Conservation (phyloP, 2,888 invertebrate genomes). For the Cryptocephalus moraei region DNA sequence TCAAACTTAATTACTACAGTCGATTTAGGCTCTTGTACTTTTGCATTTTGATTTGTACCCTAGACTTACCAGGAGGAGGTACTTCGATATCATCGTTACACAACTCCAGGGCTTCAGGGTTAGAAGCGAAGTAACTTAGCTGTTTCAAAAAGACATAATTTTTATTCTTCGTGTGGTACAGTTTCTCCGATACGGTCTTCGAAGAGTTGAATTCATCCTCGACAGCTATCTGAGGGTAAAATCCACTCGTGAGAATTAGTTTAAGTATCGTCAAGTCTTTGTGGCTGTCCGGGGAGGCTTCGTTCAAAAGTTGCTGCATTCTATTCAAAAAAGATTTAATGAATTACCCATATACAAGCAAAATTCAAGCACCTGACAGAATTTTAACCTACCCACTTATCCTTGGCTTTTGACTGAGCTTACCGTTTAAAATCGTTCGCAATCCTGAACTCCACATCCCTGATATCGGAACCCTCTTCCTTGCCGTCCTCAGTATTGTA, state of each 20-base stretch:
- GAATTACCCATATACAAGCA: too few relatives aligned
- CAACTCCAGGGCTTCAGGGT: slow-evolving; percentile 68
- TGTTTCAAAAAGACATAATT: slow-evolving; percentile 87
- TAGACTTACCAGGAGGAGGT: slow-evolving; percentile 39
- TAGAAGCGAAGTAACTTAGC: slow-evolving; percentile 75
- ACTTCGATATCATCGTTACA: slow-evolving; percentile 64
- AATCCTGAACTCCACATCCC: slow-evolving; percentile 55
- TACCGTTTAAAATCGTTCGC: slow-evolving; percentile 51
- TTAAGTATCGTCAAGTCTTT: slow-evolving; percentile 62
- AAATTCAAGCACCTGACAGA: too few relatives aligned
- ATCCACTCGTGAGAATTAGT: slow-evolving; percentile 78
- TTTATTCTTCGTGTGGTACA: slow-evolving; percentile 80
- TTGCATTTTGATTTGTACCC: too few relatives aligned
- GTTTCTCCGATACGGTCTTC: slow-evolving; percentile 68
- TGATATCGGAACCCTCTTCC: slow-evolving; percentile 36
- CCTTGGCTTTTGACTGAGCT: too few relatives aligned
- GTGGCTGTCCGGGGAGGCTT: slow-evolving; percentile 52
- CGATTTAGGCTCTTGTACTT: too few relatives aligned
- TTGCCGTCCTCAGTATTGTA: slow-evolving; percentile 50
- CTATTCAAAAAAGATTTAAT: slow-evolving; percentile 4
- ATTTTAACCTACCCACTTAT: not conserved
- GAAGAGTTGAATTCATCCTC: slow-evolving; percentile 89
- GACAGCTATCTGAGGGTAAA: slow-evolving; percentile 94
- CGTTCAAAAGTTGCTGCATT: slow-evolving; percentile 47
- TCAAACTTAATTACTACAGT: too few relatives aligned